Evolutionary conservation across 1,140 invertebrate species (phyloP).

Genomic region (Cataglyphis hispanica): DNA sequence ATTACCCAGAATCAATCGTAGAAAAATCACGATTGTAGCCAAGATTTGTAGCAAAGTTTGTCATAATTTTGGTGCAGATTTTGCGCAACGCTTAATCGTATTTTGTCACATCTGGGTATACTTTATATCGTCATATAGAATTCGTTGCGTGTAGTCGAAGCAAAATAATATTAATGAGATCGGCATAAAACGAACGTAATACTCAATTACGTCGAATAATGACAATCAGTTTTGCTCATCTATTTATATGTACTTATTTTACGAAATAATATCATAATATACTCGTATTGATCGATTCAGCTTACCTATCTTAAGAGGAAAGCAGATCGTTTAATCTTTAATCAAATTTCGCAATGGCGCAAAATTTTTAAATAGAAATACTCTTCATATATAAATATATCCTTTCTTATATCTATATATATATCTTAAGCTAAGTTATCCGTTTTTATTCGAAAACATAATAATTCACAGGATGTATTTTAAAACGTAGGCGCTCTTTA

Average conservation of each 20-base stretch:
- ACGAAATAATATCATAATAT: conserved; percentile 54
- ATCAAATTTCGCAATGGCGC: conserved; percentile 55
- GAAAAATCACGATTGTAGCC: conserved; percentile 9
- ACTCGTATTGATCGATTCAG: conserved; percentile 56
- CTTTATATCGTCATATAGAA: conserved; percentile 29
- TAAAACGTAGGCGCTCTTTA: conserved; percentile 20
- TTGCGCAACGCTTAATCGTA: conserved; percentile 11
- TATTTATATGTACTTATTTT: conserved; percentile 59
- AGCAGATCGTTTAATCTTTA: conserved; percentile 48
- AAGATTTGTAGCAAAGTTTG: conserved; percentile 1
- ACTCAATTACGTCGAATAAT: conserved; percentile 59
- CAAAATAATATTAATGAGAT: conserved; percentile 49
- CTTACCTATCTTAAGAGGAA: conserved; percentile 36
- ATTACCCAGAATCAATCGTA: conserved; percentile 5
- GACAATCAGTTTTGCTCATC: conserved; percentile 63
- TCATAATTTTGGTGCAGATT: conserved; percentile 5
- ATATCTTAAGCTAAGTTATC: conserved; percentile 58
- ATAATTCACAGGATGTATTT: conserved; percentile 44
- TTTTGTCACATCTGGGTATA: background rate
- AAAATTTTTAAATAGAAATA: conserved; percentile 54
- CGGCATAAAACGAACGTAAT: conserved; percentile 49
- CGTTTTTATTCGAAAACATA: conserved; percentile 46
- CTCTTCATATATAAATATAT: conserved; percentile 51
- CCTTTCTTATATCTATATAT: conserved; percentile 52
- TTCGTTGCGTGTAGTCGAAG: conserved; percentile 45